Percentiles rank a stretch among this genome's conserved stretches.
Conservation (phyloP, 2,888 invertebrate genomes). For the Caenorhabditis sp. region DNA sequence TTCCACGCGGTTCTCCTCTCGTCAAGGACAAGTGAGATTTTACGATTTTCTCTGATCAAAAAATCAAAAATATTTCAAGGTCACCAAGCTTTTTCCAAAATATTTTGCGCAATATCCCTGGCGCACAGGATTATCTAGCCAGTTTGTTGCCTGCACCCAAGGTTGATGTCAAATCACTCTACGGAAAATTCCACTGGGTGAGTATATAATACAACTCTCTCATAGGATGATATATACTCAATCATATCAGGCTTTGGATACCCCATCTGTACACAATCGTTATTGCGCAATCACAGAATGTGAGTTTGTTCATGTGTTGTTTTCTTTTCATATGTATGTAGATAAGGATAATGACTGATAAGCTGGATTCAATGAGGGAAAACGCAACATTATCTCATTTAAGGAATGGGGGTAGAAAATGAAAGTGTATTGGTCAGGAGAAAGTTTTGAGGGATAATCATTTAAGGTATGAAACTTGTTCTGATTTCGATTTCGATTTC, state of each 20-base stretch:
- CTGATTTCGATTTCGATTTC: too few species aligned
- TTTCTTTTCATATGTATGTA: background rate
- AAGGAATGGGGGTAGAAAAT: background rate
- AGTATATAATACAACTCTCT: too few species aligned
- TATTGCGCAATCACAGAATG: constrained; percentile 60
- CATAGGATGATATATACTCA: too few species aligned
- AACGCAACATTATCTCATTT: background rate
- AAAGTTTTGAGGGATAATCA: background rate
- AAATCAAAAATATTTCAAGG: constrained; percentile 24
- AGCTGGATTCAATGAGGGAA: background rate
- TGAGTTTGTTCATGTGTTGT: constrained; percentile 11
- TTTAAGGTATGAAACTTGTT: too few species aligned
- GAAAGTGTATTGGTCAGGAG: background rate
- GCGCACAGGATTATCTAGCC: constrained; percentile 59
- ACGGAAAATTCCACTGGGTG: constrained; percentile 62
- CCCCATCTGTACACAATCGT: constrained; percentile 58
- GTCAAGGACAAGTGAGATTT: constrained; percentile 47
- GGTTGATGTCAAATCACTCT: constrained; percentile 48
- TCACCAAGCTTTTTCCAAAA: constrained; percentile 63
- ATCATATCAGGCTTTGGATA: constrained; percentile 58
- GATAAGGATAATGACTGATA: background rate
- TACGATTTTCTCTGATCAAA: background rate
- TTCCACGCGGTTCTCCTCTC: constrained; percentile 56
- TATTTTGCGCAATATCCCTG: constrained; percentile 59
- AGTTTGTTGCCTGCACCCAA: constrained; percentile 54